Evolutionary conservation across 2,797 vertebrate species (phyloP), one percentile per base, ranked within the genome.

Genomic region (Notolepis coatsorum): DNA sequence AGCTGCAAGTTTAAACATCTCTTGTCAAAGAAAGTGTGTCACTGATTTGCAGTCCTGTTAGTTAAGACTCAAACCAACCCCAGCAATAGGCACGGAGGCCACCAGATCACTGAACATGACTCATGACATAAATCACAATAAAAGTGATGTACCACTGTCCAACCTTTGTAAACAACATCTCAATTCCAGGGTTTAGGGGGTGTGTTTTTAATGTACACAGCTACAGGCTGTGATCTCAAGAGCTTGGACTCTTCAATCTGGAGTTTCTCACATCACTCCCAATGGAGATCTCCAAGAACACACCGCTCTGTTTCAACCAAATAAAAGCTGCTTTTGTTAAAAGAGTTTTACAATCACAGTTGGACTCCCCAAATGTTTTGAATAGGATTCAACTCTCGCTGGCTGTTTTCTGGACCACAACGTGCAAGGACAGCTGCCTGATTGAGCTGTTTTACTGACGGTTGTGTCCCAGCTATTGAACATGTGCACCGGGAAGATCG

Each of bases 1-100:
- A 65, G 71, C 67, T 80, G 52, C 51, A 71, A 47, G 45, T 60
- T 60, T 39, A 48, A 52, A 74, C 61, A 31, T 51, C 57, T 41
- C 53, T 37, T 45, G 33, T 28, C 51, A 50, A 20, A 23, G 37
- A n/a, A 31, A 23, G 53, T 4, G 57, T 39, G 61, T 68, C 65
- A 50, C 62, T 49, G 31, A 56, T 55, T 59, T 35, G 57, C 51
- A 18, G 33, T 18, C 38, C 15, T 8, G 4, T n/a, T n/a, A n/a
- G n/a, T n/a, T n/a, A n/a, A n/a, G n/a, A 6, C 12, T 37, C 12
- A 12, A n/a, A 21, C 28, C 43, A 53, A 12, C 46, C 27, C 46
- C 35, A 25, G 20, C 23, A 58, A 15, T 27, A 35, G 17, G 24
- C 5, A 6, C 9, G 30, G 39, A 33, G 49, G 23, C 65, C 57